phyloP scores from a whole-genome alignment of 2,113 vertebrate species.

The Perca flavescens region DNA sequence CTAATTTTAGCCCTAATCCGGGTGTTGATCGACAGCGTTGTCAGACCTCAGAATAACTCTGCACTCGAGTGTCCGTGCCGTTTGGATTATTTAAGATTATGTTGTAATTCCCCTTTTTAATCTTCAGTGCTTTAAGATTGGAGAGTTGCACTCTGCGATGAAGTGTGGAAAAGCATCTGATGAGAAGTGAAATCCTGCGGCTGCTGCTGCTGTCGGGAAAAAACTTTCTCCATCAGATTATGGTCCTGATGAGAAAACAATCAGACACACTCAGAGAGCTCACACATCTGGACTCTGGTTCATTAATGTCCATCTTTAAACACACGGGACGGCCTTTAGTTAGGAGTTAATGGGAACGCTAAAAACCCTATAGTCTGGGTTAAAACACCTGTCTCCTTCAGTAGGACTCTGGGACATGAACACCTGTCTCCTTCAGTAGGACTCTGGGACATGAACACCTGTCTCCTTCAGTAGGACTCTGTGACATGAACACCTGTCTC shows the following conservation, averaged over 20 bases:
- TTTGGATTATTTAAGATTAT: constrained; percentile 98
- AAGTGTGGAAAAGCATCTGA: constrained; percentile 62
- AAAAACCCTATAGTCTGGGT: too few relatives aligned
- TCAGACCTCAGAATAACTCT: constrained; percentile 83
- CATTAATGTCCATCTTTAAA: too few relatives aligned
- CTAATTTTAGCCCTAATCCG: constrained; percentile 75
- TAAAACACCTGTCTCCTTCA: too few relatives aligned
- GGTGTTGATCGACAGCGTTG: constrained; percentile 85
- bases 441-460: too few relatives aligned
- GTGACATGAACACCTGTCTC: too few relatives aligned
- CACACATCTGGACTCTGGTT: too few relatives aligned
- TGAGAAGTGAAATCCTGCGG: constrained; percentile 43
- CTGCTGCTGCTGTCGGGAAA: neutral
- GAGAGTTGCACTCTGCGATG: constrained; percentile 89
- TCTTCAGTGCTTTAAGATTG: constrained; percentile 91
- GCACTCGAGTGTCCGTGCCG: constrained; percentile 87
- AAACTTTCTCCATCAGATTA: constrained; percentile 39
- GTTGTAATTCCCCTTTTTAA: constrained; percentile 97
- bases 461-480: too few relatives aligned
- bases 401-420: too few relatives aligned
- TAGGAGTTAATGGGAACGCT: too few relatives aligned
- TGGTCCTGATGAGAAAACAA: neutral
- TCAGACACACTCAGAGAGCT: too few relatives aligned
- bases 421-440: too few relatives aligned
- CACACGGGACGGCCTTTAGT: too few relatives aligned